Evolutionary conservation across 2,797 vertebrate species (phyloP).

Genomic region (Propithecus deckenii): DNA sequence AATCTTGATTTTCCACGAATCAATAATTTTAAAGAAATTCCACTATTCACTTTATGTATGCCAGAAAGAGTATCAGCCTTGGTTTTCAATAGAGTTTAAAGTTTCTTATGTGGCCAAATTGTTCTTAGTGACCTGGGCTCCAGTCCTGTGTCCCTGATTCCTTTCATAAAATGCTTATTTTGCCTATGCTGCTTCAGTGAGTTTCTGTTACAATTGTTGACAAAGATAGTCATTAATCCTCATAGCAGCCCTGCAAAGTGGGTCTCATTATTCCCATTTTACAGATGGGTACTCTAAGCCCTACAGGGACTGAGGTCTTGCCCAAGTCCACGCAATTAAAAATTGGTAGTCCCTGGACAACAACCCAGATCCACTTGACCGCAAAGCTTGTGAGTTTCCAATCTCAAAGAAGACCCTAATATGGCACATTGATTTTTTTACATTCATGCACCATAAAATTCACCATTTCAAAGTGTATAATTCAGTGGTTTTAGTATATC

Average conservation of each 20-base stretch:
- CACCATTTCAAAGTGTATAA: background rate
- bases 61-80: background rate
- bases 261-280: background rate
- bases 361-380: background rate
- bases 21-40: background rate
- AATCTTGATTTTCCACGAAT: slow-evolving; percentile 43
- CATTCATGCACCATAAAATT: background rate
- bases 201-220: background rate
- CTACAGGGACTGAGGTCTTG: background rate
- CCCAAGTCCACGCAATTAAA: background rate
- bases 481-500: background rate
- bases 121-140: background rate
- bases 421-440: background rate
- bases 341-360: background rate
- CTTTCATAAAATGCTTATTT: background rate
- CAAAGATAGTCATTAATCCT: background rate
- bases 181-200: background rate
- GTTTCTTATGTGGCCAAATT: background rate
- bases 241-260: background rate
- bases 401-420: background rate
- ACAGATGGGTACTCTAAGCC: background rate
- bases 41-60: background rate
- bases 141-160: background rate
- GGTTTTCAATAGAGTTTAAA: background rate
- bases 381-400: background rate